phyloP scores from a whole-genome alignment of 1,140 invertebrate species.

The Calliopsis andreniformis region DNA sequence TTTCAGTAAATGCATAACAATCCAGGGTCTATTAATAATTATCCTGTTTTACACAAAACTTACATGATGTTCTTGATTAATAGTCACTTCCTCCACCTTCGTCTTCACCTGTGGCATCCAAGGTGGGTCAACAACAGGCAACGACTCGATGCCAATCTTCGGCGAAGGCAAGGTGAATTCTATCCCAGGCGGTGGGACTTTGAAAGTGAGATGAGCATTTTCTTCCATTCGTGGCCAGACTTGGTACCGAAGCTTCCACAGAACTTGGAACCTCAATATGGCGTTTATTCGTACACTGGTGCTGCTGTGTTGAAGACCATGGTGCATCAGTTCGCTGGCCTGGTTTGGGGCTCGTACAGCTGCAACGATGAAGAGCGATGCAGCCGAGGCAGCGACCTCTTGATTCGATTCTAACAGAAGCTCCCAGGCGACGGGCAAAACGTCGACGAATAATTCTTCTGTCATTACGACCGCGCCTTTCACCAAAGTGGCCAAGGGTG shows the following conservation, averaged over 20 bases:
- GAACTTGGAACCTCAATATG: conserved; percentile 94
- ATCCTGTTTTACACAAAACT: conserved; percentile 81
- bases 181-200: conserved; percentile 98
- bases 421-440: conserved; percentile 96
- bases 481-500: conserved; percentile 92
- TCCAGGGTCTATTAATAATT: conserved; percentile 3
- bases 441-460: conserved; percentile 93
- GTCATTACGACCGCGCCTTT: conserved; percentile 95
- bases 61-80: conserved; percentile 99
- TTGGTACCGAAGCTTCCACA: conserved; percentile 99
- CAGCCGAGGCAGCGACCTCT: conserved; percentile 90
- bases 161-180: conserved; percentile 99
- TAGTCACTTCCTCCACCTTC: conserved; percentile 98
- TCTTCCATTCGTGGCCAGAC: conserved; percentile 99
- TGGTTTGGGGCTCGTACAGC: conserved; percentile 94
- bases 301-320: conserved; percentile 91
- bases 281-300: conserved; percentile 89
- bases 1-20: too few species aligned
- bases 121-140: conserved; percentile 98
- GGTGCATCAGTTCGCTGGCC: conserved; percentile 93
- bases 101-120: conserved; percentile 99
- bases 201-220: conserved; percentile 95
- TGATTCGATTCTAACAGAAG: conserved; percentile 91
- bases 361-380: conserved; percentile 95
- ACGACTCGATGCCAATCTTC: conserved; percentile 97